Evolutionary conservation across 2,888 invertebrate species (phyloP), one percentile per base, ranked within the genome.

Genomic region (Hirudinaria manillensis): DNA sequence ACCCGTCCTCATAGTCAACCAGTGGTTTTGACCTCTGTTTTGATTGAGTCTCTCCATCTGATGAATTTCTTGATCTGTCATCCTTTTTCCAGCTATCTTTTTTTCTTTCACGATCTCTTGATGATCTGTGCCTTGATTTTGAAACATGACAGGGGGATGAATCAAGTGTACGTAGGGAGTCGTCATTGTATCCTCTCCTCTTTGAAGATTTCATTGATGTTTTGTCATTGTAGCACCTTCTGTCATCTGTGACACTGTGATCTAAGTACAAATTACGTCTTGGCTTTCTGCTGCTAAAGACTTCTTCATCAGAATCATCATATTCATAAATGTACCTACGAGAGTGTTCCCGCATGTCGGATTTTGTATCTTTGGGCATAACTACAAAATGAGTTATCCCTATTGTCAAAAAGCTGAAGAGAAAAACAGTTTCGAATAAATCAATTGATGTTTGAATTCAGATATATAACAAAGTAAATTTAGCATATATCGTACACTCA

Each of bases 351-450:
- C 61, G 1, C n/a, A 21, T 61, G 1, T 61, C 61, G 2, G 4
- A 61, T 29, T 56, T 56, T 56, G 13, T 61, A 24, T 61, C 61
- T 61, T 61, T 61, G 24, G 61, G 61, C 61, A 61, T 61, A 45
- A 45, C 45, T 45, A 16, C 45, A 10, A 45, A 45, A 16, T 45
- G 16, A 45, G 10, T 45, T 16, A 45, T 10, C 45, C 16, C 45
- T 45, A 7, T 45, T 45, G 45, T 16, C 45, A 45, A 45, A 1
- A 45, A 45, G 45, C 45, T 45, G 45, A 45, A 45, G 45, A 45
- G n/a, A 45, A 36, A 45, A 45, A 45, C 45, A 45, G 3, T 16
- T 45, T 45, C 13, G 45, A 45, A 45, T 45, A 7, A 45, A 45
- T 45, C 45, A 45, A 45, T 45, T 45, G 45, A 45, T 1, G 45